phyloP scores from a whole-genome alignment of 53 echinoderm and acorn worm species.

The Zoroaster sp. region DNA sequence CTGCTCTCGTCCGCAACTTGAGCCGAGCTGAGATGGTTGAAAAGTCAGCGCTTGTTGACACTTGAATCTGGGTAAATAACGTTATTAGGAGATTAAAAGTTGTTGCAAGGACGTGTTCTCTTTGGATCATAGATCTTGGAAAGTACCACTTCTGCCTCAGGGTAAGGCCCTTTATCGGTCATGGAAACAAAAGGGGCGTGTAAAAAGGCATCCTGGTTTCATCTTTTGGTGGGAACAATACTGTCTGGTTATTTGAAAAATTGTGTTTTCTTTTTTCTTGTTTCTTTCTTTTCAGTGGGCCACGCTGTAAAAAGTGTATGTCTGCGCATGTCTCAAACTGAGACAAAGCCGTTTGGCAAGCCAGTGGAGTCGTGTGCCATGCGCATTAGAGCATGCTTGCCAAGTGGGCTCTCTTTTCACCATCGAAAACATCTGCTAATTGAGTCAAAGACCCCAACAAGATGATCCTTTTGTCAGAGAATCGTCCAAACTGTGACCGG shows the following conservation, averaged over 20 bases:
- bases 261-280: background rate
- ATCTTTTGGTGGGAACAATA: constrained; percentile 48
- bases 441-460: constrained; percentile 17
- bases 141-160: constrained; percentile 45
- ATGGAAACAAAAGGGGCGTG: constrained; percentile 4
- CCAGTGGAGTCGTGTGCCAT: constrained; percentile 36
- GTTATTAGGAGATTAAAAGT: background rate
- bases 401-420: constrained; percentile 45
- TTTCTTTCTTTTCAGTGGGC: background rate
- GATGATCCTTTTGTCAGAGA: background rate
- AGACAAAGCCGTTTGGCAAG: constrained; percentile 39
- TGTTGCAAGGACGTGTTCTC: constrained; percentile 4
- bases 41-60: background rate
- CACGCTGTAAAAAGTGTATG: background rate
- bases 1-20: background rate
- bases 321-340: constrained; percentile 33
- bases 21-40: background rate
- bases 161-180: constrained; percentile 26
- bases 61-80: background rate
- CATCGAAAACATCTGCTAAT: constrained; percentile 14
- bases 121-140: constrained; percentile 2
- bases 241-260: constrained; percentile 28
- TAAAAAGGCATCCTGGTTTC: constrained; percentile 28
- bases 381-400: constrained; percentile 3
- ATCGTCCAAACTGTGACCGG: background rate